Base-by-base conservation (phyloP, 1,140 invertebrate species). In the Aphelenchoides besseyi region DNA sequence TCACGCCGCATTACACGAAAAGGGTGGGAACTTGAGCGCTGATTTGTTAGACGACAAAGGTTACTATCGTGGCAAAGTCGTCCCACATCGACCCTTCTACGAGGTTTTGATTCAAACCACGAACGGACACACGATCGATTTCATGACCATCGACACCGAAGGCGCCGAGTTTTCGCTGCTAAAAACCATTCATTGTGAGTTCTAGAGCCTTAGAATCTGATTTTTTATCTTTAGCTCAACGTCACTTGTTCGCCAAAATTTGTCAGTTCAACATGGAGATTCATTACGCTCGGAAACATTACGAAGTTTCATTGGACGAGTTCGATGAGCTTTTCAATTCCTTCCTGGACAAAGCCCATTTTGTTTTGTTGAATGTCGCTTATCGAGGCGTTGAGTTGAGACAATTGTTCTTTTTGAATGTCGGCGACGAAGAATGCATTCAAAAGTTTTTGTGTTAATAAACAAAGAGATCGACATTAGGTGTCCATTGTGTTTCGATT, bases 381-480 rank as follows among this genome's bases (percentile, higher is more conserved):
- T 5, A 5, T 8, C 5, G 55, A 28, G 5, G 5, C 5, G 5
- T 59, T 28, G 18, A 5, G 5, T 5, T 18, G 18, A 28, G 55
- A 33, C 55, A 59, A 23, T 18, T 59, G 55, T 59, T 59, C 18
- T 59, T 59, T 18, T 8, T 59, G 18, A 59, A 59, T 33, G 18
- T 59, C 12, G 55, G 26, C 5, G 55, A 59, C 55, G 55, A 59
- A 5, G 55, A 28, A 33, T 59, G 55, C 55, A 59, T 59, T 59
- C 55, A 59, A 33, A 59, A 59, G 55, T 59, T 59, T 33, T 59
- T 59, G 55, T 59, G 55, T 33, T 59, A n/a, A 41, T 41, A n/a
- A n/a, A n/a, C n/a, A n/a, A n/a, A n/a, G n/a, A n/a, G n/a, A n/a
- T n/a, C n/a, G n/a, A n/a, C n/a, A n/a, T n/a, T n/a, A n/a, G n/a